phyloP scores from a whole-genome alignment of 2,797 vertebrate genomes.

The Onychomys leucogaster region DNA sequence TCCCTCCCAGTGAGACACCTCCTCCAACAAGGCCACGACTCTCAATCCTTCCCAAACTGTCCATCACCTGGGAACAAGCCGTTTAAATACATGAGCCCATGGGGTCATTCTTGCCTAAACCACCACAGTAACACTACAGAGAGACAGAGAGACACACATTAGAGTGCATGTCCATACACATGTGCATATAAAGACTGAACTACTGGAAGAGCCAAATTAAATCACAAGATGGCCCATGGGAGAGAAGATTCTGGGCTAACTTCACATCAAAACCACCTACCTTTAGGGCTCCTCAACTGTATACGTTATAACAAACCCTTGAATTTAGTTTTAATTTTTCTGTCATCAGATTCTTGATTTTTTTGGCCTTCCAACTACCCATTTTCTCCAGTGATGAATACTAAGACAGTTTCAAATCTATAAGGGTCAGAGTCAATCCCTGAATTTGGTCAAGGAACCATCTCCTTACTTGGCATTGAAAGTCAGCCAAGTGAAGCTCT shows the following conservation, averaged over 20 bases:
- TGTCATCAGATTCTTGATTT: neutral
- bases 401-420: conserved; percentile 81
- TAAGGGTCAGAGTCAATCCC: conserved; percentile 70
- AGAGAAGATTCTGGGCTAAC: conserved; percentile 53
- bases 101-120: neutral
- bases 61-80: neutral
- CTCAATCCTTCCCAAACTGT: neutral
- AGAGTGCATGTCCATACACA: too few relatives aligned
- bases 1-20: neutral
- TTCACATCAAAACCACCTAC: conserved; percentile 73
- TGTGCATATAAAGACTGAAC: neutral
- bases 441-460: conserved; percentile 79
- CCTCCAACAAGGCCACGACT: neutral
- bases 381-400: conserved; percentile 73
- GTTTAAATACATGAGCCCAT: neutral
- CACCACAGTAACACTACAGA: neutral
- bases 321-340: neutral
- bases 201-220: neutral
- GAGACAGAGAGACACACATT: neutral
- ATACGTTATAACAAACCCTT: neutral
- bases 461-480: conserved; percentile 78
- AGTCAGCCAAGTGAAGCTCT: conserved; percentile 74
- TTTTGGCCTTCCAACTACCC: conserved; percentile 1
- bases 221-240: conserved; percentile 45
- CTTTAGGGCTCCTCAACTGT: conserved; percentile 28